Base-by-base conservation (phyloP, 2,113 vertebrate genomes). In the Peromyscus leucopus region DNA sequence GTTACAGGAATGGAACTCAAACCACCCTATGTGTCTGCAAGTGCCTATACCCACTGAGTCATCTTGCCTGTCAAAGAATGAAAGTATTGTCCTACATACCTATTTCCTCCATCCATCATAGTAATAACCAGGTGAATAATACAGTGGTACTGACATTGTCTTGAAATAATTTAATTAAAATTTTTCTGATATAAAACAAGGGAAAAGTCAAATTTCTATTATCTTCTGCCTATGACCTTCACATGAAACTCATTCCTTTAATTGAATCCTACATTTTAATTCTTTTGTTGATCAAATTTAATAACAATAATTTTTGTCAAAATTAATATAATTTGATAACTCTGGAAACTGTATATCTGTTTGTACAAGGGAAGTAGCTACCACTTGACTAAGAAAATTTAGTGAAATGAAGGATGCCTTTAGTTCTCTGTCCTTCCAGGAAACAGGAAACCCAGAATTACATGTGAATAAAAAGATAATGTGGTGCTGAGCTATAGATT, bases 131-230 rank as follows among this genome's bases (percentile, higher is more conserved):
- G 16, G 16, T 55, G 48, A 79, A 13, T 36, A 74, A 67, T 31
- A 57, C 16, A 42, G 42, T 71, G 7, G 48, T 72, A 26, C 61
- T 48, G 55, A 75, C 42, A 84, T 72, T 75, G 7, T 5, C 63
- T 90, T 88, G 83, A 90, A 92, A 57, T 57, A 75, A 93, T 55
- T 48, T 59, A 90, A 87, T 91, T 82, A 67, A 94, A 76, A 76
- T 26, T 87, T 69, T 83, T 74, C 33, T 63, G 1, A 89, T 22
- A 88, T 87, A 82, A 94, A 91, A 51, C 88, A 85, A 95, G 85
- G 33, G 15, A 63, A 94, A 92, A 94, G 75, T 74, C 16, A 8
- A 46, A 65, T 80, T 63, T 74, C 31, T 96, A 51, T 22, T 80
- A 65, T 84, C 90, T 93, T 92, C n/a, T 5, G 59, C n/a, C 5